A percentile compares a stretch with the other conserved stretches of the same genome.
phyloP scores from a whole-genome alignment of 2,797 vertebrate genomes.

The Rhinella marina region DNA sequence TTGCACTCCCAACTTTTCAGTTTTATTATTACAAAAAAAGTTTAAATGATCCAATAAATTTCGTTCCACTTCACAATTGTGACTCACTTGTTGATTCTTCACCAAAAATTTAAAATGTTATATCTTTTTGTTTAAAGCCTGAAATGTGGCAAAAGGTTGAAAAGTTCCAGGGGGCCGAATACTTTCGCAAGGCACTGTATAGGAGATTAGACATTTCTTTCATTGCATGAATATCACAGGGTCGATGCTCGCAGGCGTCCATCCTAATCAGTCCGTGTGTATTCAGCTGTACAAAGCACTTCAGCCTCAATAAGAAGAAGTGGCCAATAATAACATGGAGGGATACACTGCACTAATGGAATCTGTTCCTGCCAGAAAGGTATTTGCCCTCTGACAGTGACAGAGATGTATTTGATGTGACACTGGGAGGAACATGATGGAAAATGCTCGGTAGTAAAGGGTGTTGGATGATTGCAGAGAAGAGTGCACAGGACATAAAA shows the following conservation, averaged over 20 bases:
- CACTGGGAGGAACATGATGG: slow-evolving; percentile 21
- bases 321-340: neutral
- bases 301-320: neutral
- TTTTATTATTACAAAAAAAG: too few relatives aligned
- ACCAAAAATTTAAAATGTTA: too few relatives aligned
- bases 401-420: slow-evolving; percentile 18
- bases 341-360: neutral
- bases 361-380: neutral
- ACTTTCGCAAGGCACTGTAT: too few relatives aligned
- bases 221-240: neutral
- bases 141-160: too few relatives aligned
- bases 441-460: neutral
- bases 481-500: neutral
- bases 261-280: neutral
- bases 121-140: too few relatives aligned
- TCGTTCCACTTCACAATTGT: too few relatives aligned
- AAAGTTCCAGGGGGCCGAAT: too few relatives aligned
- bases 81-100: too few relatives aligned
- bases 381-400: neutral
- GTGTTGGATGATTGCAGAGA: slow-evolving; percentile 16
- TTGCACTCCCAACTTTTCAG: too few relatives aligned
- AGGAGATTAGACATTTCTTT: neutral
- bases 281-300: neutral
- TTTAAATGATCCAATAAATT: too few relatives aligned
- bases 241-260: neutral